Base-by-base conservation (phyloP, 2,888 invertebrate species). In the Rosalia funebris region DNA sequence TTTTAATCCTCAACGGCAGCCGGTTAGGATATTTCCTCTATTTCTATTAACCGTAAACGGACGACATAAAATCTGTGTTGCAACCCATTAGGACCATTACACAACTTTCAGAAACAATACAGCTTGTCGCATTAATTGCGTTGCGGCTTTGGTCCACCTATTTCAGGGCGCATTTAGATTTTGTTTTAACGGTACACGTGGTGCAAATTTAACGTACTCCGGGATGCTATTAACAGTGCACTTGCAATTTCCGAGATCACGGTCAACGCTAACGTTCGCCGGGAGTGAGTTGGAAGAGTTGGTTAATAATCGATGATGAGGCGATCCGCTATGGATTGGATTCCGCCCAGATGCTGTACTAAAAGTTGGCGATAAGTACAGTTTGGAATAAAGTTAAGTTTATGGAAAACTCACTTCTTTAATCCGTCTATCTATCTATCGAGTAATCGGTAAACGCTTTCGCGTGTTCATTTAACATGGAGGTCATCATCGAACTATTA, bases 271-370 rank as follows among this genome's bases (percentile, higher is more conserved):
- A 46, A 45, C 45, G 19, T 16, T 11, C n/a, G 14, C 46, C 25
- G 39, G 34, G 14, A 55, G 44, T 55, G 56, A 56, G 46, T 37
- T 44, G 20, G 14, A 11, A 46, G 37, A 44, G 46, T 56, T 37
- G 17, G 37, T 56, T 47, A 56, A 56, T 56, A 56, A 46, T 56
- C 56, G 46, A 56, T 46, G 56, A 46, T 46, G 46, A 36, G 34
- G 34, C 39, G 39, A 16, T 14, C 50, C 25, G 15, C 19, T 25
- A 20, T 50, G 15, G 14, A 50, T 25, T 50, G 39, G 39, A 50
- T 50, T 37, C 14, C 37, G 37, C 25, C 39, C 50, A 50, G 50
- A 50, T 50, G 50, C 31, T 50, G 39, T 25, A 50, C 39, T 37
- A 31, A 50, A 50, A 37, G 39, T 50, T 50, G 37, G 50, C 14